These are phyloP conservation scores for Nemapogon koenigi DNA, from an alignment of 2,888 invertebrate species.

Conservation along the genomic window DNA sequence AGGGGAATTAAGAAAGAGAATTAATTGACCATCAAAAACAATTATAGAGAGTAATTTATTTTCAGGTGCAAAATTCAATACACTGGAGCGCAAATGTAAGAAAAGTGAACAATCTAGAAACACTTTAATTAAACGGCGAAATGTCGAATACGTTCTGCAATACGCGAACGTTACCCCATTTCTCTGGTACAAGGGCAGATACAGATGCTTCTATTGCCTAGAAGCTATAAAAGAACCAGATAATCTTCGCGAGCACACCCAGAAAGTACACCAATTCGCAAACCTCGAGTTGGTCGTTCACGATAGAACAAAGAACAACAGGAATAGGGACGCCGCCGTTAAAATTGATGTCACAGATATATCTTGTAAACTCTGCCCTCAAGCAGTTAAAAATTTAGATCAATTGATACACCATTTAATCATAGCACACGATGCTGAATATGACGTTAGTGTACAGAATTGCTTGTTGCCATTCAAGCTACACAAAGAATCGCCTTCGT, in stretches of 20 bases:
- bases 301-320: constrained; percentile 47
- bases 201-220: constrained; percentile 46
- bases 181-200: constrained; percentile 50
- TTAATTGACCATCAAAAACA: not conserved
- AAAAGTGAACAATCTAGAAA: constrained; percentile 45
- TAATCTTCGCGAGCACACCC: constrained; percentile 36
- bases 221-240: constrained; percentile 45
- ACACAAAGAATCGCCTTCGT: constrained; percentile 42
- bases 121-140: constrained; percentile 40
- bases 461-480: constrained; percentile 49
- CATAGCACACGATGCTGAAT: constrained; percentile 51
- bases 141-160: constrained; percentile 49
- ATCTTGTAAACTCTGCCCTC: constrained; percentile 39
- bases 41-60: constrained; percentile 30
- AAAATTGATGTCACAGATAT: constrained; percentile 50
- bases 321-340: constrained; percentile 50
- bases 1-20: not conserved
- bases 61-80: constrained; percentile 45
- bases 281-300: constrained; percentile 43
- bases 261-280: constrained; percentile 32
- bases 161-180: constrained; percentile 53
- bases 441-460: constrained; percentile 46
- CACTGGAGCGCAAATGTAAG: constrained; percentile 48
- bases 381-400: constrained; percentile 34
- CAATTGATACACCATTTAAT: constrained; percentile 49